phyloP scores from a whole-genome alignment of 2,113 vertebrate genomes.

The mouse (Mus musculus) region DNA sequence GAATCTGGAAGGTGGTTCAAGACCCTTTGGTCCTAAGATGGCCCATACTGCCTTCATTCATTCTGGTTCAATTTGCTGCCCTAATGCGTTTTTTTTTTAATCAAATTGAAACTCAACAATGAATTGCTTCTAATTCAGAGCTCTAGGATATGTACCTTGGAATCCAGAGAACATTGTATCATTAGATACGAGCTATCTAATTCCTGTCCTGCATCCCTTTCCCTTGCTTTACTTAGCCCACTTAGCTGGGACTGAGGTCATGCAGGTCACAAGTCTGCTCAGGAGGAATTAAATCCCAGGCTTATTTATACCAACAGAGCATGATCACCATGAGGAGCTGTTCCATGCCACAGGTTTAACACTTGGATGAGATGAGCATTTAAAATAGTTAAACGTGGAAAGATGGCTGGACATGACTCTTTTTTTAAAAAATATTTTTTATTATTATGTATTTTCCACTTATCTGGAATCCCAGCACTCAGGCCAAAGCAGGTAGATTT shows the following conservation, averaged over 20 bases:
- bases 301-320: not conserved
- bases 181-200: not conserved
- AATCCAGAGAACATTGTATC: not conserved
- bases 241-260: not conserved
- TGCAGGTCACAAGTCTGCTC: not conserved
- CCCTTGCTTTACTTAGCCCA: not conserved
- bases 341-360: not conserved
- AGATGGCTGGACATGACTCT: not conserved
- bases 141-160: not conserved
- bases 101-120: conserved; percentile 26
- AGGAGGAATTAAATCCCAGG: not conserved
- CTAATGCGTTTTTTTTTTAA: not conserved
- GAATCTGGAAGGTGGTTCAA: not conserved
- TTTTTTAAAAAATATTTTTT: no score
- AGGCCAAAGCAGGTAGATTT: not conserved
- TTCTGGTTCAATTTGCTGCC: conserved; percentile 18
- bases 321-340: not conserved
- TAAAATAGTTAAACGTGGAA: not conserved
- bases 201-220: not conserved
- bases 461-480: not conserved
- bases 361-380: not conserved
- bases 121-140: not conserved
- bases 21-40: not conserved
- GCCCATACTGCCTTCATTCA: not conserved
- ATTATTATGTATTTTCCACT: not conserved